Percentiles rank a stretch among this genome's conserved stretches.
These are phyloP conservation scores for Hippolais icterina DNA, from an alignment of 2,113 vertebrate genomes.

Conservation along the genomic window DNA sequence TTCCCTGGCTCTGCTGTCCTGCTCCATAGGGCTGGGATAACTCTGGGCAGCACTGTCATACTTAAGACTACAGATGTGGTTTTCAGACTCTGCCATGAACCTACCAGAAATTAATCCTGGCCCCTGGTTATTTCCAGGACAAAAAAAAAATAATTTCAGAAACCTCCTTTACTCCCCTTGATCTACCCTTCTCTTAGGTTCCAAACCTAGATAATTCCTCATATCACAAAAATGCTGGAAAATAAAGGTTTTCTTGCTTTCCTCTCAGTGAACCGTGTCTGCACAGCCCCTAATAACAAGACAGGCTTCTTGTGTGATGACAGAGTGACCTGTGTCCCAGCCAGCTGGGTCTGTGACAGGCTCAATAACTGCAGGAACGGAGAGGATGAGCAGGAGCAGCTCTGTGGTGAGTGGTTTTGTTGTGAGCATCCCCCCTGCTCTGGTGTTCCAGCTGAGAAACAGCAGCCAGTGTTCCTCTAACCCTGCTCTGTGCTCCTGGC, in stretches of 20 bases:
- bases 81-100: not conserved
- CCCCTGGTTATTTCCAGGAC: not conserved
- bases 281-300: constrained; percentile 63
- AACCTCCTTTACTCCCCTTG: not conserved
- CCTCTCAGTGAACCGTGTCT: constrained; percentile 67
- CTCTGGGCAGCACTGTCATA: not conserved
- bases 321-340: constrained; percentile 67
- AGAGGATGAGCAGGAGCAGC: constrained; percentile 73
- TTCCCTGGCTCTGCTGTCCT: not conserved
- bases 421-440: fast-evolving
- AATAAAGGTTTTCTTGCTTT: not conserved
- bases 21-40: not conserved
- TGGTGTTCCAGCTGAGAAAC: not conserved
- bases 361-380: constrained; percentile 56
- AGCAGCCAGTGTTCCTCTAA: not conserved
- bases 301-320: constrained; percentile 80
- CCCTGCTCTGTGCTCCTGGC: not conserved
- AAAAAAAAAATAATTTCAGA: not conserved
- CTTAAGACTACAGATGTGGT: not conserved
- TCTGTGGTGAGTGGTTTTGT: constrained; percentile 74
- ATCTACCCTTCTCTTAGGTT: not conserved
- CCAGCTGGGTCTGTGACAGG: constrained; percentile 75
- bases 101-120: not conserved
- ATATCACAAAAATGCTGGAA: not conserved
- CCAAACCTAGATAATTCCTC: too few species aligned